phyloP scores from a whole-genome alignment of 2,797 vertebrate genomes.

The Cyclopterus lumpus region DNA sequence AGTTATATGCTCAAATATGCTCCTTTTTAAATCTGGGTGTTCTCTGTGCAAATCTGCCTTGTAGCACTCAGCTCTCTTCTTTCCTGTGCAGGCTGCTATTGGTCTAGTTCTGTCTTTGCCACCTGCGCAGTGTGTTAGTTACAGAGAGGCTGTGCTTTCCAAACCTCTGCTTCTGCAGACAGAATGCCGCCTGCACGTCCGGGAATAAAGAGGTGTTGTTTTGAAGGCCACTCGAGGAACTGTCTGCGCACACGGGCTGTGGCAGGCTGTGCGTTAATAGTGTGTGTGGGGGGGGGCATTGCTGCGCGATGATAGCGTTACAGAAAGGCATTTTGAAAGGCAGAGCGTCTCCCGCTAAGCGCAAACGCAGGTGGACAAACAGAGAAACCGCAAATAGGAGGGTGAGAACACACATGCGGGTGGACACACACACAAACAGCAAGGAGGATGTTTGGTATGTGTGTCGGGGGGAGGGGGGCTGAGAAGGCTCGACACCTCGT shows the following conservation, averaged over 20 bases:
- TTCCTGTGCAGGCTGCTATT: not conserved
- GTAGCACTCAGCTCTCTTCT: not conserved
- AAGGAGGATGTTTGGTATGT: slow-evolving; percentile 81
- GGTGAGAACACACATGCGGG: slow-evolving; percentile 60
- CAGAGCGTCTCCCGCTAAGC: slow-evolving; percentile 32
- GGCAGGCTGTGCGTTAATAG: too few species aligned
- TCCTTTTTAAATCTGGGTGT: not conserved
- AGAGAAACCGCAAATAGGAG: slow-evolving; percentile 54
- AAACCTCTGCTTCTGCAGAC: slow-evolving; percentile 12
- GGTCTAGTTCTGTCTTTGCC: not conserved
- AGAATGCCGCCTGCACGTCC: too few species aligned
- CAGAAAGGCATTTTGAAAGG: slow-evolving; percentile 65
- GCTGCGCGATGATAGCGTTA: slow-evolving; percentile 56
- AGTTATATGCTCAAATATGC: not conserved
- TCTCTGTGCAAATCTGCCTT: slow-evolving; percentile 1
- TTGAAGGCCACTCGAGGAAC: slow-evolving; percentile 66
- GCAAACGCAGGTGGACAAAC: not conserved
- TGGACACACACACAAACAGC: slow-evolving; percentile 73
- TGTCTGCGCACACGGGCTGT: too few species aligned
- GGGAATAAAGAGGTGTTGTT: slow-evolving; percentile 72
- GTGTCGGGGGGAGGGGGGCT: slow-evolving; percentile 49
- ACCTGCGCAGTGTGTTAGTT: not conserved
- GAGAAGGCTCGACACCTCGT: slow-evolving; percentile 82
- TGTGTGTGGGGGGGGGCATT: slow-evolving; percentile 12
- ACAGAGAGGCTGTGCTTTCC: not conserved